Base-by-base conservation (phyloP, 1,140 invertebrate species). In the Hetaerina americana region DNA sequence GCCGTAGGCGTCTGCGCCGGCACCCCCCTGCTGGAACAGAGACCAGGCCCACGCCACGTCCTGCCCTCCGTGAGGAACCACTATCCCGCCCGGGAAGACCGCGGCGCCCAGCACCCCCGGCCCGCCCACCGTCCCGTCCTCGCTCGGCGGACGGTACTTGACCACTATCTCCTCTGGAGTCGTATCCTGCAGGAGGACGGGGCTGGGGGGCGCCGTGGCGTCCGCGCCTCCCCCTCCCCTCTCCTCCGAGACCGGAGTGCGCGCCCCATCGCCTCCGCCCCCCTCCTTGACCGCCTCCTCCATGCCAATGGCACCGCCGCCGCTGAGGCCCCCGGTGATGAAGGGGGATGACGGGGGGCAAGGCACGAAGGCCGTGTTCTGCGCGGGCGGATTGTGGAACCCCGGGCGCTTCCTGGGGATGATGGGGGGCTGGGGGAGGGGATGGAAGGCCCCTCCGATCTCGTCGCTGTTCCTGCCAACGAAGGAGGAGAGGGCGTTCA, bases 361-460 rank as follows among this genome's bases (percentile, higher is more conserved):
- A 26, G 91, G 90, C 66, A 92, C 90, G 77, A 93, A 93, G 15
- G 91, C 90, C 68, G 90, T 89, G 81, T 93, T 93, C 77, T 93
- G 91, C 67, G 90, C 88, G 8, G 91, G 91, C 6, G 91, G 88
- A 77, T 92, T 93, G 76, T 92, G 90, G 78, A 93, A 93, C 26
- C 92, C 91, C 0, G 91, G 91, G 77, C 91, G 83, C 81, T 93
- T 93, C 74, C 92, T 80, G 80, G 92, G 91, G 40, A 57, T 57
- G 22, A 57, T 57, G 2, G 40, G 22, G 2, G 40, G 40, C 10
- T 57, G 40, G 15, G 40, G 40, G 15, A 57, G 22, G 22, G 40
- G 40, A n/a, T 57, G 40, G 40, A 57, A 57, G 40, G 40, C 40
- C 15, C 40, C 40, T 57, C 40, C 40, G 15, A 57, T 57, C 2